phyloP scores from a whole-genome alignment of 2,888 invertebrate species.

The Caradrina kadenii region DNA sequence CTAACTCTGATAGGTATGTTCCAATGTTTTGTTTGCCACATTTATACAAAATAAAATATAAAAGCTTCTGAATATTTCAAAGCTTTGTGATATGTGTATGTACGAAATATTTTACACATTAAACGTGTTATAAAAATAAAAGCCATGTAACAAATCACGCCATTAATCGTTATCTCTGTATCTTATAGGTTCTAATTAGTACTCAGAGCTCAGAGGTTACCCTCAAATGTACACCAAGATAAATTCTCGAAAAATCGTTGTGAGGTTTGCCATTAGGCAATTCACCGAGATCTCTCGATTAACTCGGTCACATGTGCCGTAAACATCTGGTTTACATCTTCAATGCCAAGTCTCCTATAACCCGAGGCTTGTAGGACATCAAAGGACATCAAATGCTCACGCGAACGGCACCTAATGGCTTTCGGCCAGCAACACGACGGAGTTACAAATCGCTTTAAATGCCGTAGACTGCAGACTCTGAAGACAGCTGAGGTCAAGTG shows the following conservation, averaged over 20 bases:
- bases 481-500: slow-evolving; percentile 44
- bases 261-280: slow-evolving; percentile 6
- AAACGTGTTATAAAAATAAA: not conserved
- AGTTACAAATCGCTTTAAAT: slow-evolving; percentile 61
- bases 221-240: not conserved
- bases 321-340: slow-evolving; percentile 45
- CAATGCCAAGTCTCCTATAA: slow-evolving; percentile 47
- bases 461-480: slow-evolving; percentile 8
- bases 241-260: slow-evolving; percentile 12
- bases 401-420: slow-evolving; percentile 49
- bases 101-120: not conserved
- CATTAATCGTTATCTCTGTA: too few species aligned
- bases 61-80: not conserved
- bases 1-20: slow-evolving; percentile 25
- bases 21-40: slow-evolving; percentile 16
- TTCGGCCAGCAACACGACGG: slow-evolving; percentile 50
- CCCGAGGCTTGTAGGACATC: slow-evolving; percentile 45
- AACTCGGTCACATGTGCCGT: slow-evolving; percentile 20
- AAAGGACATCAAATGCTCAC: slow-evolving; percentile 53
- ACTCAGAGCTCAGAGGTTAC: not conserved
- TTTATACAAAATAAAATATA: slow-evolving; percentile 28
- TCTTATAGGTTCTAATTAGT: not conserved
- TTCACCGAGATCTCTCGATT: slow-evolving; percentile 8
- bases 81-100: not conserved
- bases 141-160: not conserved